Base-by-base conservation (phyloP, 2,888 invertebrate species). In the Meandrusa payeni region DNA sequence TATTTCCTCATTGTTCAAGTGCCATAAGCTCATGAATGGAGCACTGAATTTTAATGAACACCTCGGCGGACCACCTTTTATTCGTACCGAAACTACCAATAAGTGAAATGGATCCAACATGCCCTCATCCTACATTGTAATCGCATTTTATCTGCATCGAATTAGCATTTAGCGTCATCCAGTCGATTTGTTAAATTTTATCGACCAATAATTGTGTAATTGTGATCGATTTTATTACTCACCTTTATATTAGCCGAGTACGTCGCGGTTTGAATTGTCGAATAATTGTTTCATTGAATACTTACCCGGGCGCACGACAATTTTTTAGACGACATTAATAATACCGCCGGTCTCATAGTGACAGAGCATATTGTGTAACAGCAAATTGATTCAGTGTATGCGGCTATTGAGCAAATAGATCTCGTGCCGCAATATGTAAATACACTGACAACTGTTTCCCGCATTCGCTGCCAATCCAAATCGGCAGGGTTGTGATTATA, bases 1-100 rank as follows among this genome's bases (percentile, higher is more conserved):
- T 83, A 86, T 82, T 82, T 86, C 82, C 82, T 85, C 70, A 80
- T 82, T 80, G 81, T 77, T 71, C 61, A 59, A 69, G 58, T 61
- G 63, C 64, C 59, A 64, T 72, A 62, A 59, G 67, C 61, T 75
- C 64, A 74, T 83, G 80, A 83, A 83, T 83, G 83, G 61, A 76
- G 69, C 57, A 54, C 61, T 68, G 80, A 76, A 83, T 81, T 64
- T 70, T 75, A 74, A 83, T 73, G 56, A 63, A 61, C 41, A 42
- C 50, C 46, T 52, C 45, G 24, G 39, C 32, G 12, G 41, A 11
- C 29, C 19, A 22, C 19, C 32, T 22, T 31, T 39, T 31, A 24
- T 36, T 29, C 17, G 12, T 17, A 23, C 19, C 17, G 31, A 11
- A 19, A 2, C 7, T 7, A 3, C 19, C 7, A 22, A 27, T 28